Evolutionary conservation across 2,888 invertebrate species (phyloP).

Genomic region (Phrixothrix hirtus): DNA sequence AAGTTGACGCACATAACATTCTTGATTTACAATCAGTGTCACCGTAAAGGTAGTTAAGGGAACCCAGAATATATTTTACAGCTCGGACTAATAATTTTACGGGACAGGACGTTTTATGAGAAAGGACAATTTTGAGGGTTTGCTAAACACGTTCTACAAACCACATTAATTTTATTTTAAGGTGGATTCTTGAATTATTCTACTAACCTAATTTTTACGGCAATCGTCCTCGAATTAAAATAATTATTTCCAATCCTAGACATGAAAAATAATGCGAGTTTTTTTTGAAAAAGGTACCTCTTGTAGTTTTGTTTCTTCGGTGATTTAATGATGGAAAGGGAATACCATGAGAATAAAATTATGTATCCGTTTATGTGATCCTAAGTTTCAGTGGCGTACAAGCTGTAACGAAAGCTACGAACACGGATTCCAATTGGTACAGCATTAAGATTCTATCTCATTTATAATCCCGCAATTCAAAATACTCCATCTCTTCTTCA

Average conservation of each 20-base stretch:
- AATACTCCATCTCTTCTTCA: slow-evolving; percentile 35
- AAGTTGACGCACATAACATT: slow-evolving; percentile 23
- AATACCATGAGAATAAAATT: slow-evolving; percentile 49
- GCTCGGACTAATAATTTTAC: slow-evolving; percentile 46
- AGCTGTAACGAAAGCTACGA: slow-evolving; percentile 49
- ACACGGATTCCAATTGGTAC: slow-evolving; percentile 52
- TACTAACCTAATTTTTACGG: neutral
- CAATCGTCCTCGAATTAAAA: too few species aligned
- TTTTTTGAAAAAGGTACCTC: neutral
- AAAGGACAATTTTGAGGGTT: slow-evolving; percentile 46
- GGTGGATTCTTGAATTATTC: neutral
- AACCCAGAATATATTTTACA: slow-evolving; percentile 42
- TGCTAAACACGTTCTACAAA: slow-evolving; percentile 50
- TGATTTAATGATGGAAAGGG: slow-evolving; percentile 37
- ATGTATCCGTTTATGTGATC: slow-evolving; percentile 48
- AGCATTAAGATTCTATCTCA: slow-evolving; percentile 46
- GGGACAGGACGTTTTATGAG: slow-evolving; percentile 33
- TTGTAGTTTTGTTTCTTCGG: slow-evolving; percentile 13
- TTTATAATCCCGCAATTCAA: slow-evolving; percentile 25
- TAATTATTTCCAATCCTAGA: too few species aligned
- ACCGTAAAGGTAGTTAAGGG: slow-evolving; percentile 30
- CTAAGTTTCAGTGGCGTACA: slow-evolving; percentile 53
- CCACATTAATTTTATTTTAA: slow-evolving; percentile 51
- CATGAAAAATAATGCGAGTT: neutral
- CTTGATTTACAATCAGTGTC: slow-evolving; percentile 34